Conservation (phyloP, 2,113 vertebrate genomes). For the Emydura subglobosa region DNA sequence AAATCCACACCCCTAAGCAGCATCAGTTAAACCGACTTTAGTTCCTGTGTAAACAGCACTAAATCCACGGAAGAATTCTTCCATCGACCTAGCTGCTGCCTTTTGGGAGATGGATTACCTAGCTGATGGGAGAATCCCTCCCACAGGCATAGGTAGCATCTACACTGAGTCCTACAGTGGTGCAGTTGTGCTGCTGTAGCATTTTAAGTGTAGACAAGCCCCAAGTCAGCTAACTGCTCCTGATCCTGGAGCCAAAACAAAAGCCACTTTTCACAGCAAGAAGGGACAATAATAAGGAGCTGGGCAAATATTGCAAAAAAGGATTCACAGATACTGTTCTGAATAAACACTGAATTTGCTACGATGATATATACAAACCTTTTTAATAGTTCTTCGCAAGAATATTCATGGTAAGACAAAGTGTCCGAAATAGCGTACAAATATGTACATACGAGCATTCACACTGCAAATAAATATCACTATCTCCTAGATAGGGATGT, state of each 20-base stretch:
- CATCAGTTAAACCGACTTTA: no score
- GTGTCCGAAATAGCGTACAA: not conserved
- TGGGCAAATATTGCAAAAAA: not conserved
- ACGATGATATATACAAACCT: not conserved
- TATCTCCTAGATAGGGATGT: not conserved
- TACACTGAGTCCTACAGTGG: no score
- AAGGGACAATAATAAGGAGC: not conserved
- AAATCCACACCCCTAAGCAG: no score
- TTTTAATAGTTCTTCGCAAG: not conserved
- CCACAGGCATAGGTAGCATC: no score
- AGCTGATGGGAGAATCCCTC: no score
- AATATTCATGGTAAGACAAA: not conserved
- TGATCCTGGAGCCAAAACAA: not conserved
- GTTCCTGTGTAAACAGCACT: not conserved
- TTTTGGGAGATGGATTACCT: not conserved
- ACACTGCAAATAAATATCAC: not conserved
- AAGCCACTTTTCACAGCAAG: not conserved
- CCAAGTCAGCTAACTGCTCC: not conserved
- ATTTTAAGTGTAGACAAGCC: not conserved
- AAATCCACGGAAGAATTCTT: not conserved
- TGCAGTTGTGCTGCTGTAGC: not conserved
- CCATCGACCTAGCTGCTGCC: not conserved
- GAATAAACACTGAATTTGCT: not conserved
- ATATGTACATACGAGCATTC: not conserved
- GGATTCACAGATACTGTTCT: not conserved